phyloP scores from a whole-genome alignment of 2,888 invertebrate species.

The Linyphia triangularis region DNA sequence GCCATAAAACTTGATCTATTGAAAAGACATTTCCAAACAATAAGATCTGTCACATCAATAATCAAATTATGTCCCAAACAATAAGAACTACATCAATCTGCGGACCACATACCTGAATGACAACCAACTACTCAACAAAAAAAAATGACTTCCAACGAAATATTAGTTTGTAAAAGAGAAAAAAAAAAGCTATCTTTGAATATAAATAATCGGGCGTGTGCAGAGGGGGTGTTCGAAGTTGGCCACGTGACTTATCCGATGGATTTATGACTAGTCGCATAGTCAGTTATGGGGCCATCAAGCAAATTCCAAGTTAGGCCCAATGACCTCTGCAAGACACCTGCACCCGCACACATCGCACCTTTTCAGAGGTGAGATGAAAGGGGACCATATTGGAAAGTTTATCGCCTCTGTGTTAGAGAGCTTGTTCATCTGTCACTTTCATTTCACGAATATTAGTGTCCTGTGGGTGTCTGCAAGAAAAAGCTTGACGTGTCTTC shows the following conservation, averaged over 20 bases:
- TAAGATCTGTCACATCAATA: background rate
- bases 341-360: slow-evolving; percentile 54
- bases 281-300: slow-evolving; percentile 73
- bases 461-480: background rate
- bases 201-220: slow-evolving; percentile 31
- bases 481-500: background rate
- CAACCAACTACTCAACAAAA: background rate
- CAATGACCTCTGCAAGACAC: slow-evolving; percentile 55
- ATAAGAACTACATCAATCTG: background rate
- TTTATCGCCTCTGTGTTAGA: slow-evolving; percentile 45
- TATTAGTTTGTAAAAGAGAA: background rate
- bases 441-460: background rate
- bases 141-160: slow-evolving; percentile 12
- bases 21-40: background rate
- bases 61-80: background rate
- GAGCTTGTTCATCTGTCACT: background rate
- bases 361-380: background rate
- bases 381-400: background rate
- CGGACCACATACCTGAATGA: too few relatives aligned
- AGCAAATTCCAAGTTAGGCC: slow-evolving; percentile 68
- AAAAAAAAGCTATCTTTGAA: slow-evolving; percentile 7
- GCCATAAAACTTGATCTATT: background rate
- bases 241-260: slow-evolving; percentile 56
- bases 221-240: background rate
- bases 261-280: slow-evolving; percentile 59